Evolutionary conservation across 2,113 vertebrate genomes (phyloP), one percentile per base, ranked within the genome.

Genomic region (Bujurquina vittata): DNA sequence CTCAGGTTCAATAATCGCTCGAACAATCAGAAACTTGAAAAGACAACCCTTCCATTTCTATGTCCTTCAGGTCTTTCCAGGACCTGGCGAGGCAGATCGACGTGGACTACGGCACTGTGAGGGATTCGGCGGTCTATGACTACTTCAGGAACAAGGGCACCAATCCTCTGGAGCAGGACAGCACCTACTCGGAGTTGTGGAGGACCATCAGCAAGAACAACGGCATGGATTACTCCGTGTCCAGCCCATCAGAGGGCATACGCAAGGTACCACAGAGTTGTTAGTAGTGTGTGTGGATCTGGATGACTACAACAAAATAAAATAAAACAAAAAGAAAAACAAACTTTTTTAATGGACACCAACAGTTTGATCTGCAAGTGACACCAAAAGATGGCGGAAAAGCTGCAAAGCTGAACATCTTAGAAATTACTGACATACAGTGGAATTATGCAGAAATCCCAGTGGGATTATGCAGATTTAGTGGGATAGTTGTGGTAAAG

Each of bases 141-240:
- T 99, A 99, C 94, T 98, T 99, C 84, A 96, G 95, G 87, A 97
- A 97, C 90, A 99, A 99, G 94, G 98, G 98, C 15, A 99, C 98
- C 84, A 99, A 99, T 89, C 97, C 98, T 4, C 93, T 99, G 94
- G 98, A 99, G 90, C 98, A 99, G 93, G 98, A 99, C 94, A 96
- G 96, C 95, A 98, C 98, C 0, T 99, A 97, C 88, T 96, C 98
- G 1, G 97, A 99, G 90, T 96, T 99, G 69, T 99, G 98, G 98
- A 95, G 97, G 89, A 98, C 97, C 18, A 96, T 99, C 92, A 99
- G 98, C 95, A 97, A 96, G 94, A 98, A 97, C 61, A 95, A 96
- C 23, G 98, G 98, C 17, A 92, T 96, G 72, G 98, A 98, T 93
- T 96, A 96, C 91, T 98, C 96, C 0, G 98, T 99, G 40, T 96